Percentiles rank a stretch among this genome's conserved stretches.
Evolutionary conservation across 2,113 vertebrate species (phyloP).

Genomic region (Shinisaurus crocodilurus): DNA sequence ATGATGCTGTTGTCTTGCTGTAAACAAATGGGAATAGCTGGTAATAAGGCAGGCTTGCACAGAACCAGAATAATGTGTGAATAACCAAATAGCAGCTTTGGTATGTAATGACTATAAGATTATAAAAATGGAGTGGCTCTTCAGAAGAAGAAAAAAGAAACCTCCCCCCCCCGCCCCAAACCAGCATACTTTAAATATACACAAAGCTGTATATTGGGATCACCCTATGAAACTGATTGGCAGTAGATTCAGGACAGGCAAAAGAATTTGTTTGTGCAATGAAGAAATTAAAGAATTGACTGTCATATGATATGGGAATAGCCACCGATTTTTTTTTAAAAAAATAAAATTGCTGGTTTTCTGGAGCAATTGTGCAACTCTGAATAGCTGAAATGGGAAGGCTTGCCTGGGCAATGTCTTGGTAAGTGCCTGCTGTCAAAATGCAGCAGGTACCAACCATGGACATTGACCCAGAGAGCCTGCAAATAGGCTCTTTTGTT

Average conservation of each 20-base stretch:
- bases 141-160: not conserved
- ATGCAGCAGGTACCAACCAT: no score
- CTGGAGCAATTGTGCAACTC: no score
- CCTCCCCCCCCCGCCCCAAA: no score
- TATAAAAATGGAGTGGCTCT: not conserved
- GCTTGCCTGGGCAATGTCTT: no score
- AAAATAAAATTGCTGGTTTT: no score
- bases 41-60: not conserved
- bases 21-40: constrained; percentile 16
- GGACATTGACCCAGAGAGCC: no score
- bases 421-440: no score
- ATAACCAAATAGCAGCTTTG: not conserved
- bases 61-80: not conserved
- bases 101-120: not conserved
- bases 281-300: not conserved
- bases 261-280: not conserved
- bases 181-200: not conserved
- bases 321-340: no score
- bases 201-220: no score
- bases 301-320: not conserved
- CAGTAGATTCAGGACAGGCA: not conserved
- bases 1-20: not conserved
- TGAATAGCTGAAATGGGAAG: no score
- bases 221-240: no score
- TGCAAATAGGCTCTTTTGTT: no score